phyloP scores from a whole-genome alignment of 2,888 invertebrate genomes.

The Idaea straminata region DNA sequence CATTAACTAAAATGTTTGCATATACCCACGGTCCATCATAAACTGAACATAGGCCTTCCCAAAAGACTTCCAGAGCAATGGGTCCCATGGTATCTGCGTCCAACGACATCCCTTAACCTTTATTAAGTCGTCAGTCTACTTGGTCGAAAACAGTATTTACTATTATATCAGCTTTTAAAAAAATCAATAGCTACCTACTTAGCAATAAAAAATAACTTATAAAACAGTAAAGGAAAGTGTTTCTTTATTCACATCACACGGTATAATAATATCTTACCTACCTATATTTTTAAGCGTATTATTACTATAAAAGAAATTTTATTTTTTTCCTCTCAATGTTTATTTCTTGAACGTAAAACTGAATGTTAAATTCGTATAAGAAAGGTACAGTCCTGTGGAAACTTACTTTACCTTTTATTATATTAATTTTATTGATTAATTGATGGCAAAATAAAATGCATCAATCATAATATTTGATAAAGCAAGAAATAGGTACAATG shows the following conservation, averaged over 20 bases:
- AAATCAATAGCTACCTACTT: slow-evolving; percentile 1
- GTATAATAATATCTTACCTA: neutral
- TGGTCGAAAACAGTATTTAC: neutral
- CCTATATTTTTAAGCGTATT: slow-evolving; percentile 1
- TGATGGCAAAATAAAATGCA: too few relatives aligned
- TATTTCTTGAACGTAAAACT: slow-evolving; percentile 4
- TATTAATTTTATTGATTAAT: too few relatives aligned
- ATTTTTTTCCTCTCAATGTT: slow-evolving; percentile 3
- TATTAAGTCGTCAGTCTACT: neutral
- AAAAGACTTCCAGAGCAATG: too few relatives aligned
- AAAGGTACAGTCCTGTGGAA: neutral
- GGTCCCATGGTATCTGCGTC: too few relatives aligned
- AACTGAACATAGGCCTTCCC: too few relatives aligned
- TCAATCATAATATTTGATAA: too few relatives aligned
- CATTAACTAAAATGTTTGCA: too few relatives aligned
- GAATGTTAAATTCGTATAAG: slow-evolving; percentile 3
- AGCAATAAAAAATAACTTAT: slow-evolving; percentile 5
- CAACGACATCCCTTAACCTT: too few relatives aligned
- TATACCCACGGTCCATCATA: too few relatives aligned
- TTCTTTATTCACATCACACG: slow-evolving; percentile 14
- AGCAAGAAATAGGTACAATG: too few relatives aligned
- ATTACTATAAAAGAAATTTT: neutral
- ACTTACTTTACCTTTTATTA: neutral
- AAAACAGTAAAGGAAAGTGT: slow-evolving; percentile 16
- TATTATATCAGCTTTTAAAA: neutral